A percentile compares a stretch with the other conserved stretches of the same genome.
phyloP scores from a whole-genome alignment of 1,140 invertebrate species.

The Littorina saxatilis region DNA sequence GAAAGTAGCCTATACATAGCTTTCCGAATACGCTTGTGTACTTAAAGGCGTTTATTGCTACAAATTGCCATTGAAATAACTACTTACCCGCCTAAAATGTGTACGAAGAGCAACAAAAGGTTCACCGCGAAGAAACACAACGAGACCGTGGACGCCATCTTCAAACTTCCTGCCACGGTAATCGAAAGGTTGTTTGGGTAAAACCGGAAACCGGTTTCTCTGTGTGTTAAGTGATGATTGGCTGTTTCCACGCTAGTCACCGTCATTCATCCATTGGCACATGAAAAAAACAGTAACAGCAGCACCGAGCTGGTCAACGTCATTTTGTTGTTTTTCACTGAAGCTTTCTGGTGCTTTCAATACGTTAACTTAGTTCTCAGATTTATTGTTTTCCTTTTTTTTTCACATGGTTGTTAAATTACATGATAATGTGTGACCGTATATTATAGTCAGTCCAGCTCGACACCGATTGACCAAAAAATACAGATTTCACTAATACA shows the following conservation, averaged over 20 bases:
- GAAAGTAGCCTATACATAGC: too few species aligned
- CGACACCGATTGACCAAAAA: too few species aligned
- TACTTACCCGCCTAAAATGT: slow-evolving; percentile 66
- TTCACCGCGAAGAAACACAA: slow-evolving; percentile 47
- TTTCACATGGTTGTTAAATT: too few species aligned
- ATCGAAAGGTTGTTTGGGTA: slow-evolving; percentile 11
- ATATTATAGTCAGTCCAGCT: too few species aligned
- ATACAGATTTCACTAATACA: too few species aligned
- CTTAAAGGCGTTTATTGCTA: too few species aligned
- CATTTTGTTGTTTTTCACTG: background rate
- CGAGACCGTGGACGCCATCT: slow-evolving; percentile 64
- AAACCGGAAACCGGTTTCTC: background rate
- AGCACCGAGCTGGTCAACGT: background rate
- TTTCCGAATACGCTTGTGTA: too few species aligned
- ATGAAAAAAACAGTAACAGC: background rate
- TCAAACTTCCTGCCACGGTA: slow-evolving; percentile 49
- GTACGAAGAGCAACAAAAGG: slow-evolving; percentile 57
- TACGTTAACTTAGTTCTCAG: too few species aligned
- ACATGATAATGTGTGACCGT: too few species aligned
- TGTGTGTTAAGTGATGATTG: background rate
- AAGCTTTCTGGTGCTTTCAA: background rate
- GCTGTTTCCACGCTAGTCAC: background rate
- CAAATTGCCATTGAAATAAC: background rate
- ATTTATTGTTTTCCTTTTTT: too few species aligned
- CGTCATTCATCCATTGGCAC: background rate